Base-by-base conservation (phyloP, 2,888 invertebrate species). In the Spilarctia lutea region DNA sequence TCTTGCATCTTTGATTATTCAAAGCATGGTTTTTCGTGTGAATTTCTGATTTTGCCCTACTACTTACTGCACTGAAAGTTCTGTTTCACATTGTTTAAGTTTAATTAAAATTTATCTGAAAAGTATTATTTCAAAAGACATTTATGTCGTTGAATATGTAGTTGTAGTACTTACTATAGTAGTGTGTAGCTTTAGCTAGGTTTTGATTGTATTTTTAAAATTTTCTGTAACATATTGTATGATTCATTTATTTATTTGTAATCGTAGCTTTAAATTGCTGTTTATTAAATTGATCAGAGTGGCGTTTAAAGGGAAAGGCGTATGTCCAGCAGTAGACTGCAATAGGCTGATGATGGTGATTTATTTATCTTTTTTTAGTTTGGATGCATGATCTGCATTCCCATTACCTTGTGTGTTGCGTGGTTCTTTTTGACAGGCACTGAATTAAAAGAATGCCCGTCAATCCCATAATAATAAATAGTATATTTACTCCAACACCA, bases 1-100 rank as follows among this genome's bases (percentile, higher is more conserved):
- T 78, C 78, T 78, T 71, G 71, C 76, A 77, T 89, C 87, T 86
- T 88, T 88, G 84, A 82, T 74, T 76, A 69, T 79, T 75, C 72
- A 74, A 73, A 67, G 74, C 72, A 77, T 76, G 63, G 33, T 56
- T 78, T 78, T 74, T 74, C 63, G 63, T 72, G 33, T 72, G 56
- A 69, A 72, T 77, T 76, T 72, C 76, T 83, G 75, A 71, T 74
- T 66, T 65, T 18, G 65, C 45, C 10, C 1, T 45, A 10, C n/a
- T 18, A 63, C n/a, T n/a, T n/a, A n/a, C n/a, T 42, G 30, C 27
- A 27, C 27, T 39, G 30, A 42, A 80, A 72, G 75, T 70, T 11
- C 52, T 11, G 13, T 56, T 56, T 0, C n/a, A n/a, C 10, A 11
- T 56, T 11, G 0, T n/a, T 24, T n/a, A n/a, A n/a, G 56, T 56